phyloP scores from a whole-genome alignment of 1,140 invertebrate genomes.

The Heliconius nattereri region DNA sequence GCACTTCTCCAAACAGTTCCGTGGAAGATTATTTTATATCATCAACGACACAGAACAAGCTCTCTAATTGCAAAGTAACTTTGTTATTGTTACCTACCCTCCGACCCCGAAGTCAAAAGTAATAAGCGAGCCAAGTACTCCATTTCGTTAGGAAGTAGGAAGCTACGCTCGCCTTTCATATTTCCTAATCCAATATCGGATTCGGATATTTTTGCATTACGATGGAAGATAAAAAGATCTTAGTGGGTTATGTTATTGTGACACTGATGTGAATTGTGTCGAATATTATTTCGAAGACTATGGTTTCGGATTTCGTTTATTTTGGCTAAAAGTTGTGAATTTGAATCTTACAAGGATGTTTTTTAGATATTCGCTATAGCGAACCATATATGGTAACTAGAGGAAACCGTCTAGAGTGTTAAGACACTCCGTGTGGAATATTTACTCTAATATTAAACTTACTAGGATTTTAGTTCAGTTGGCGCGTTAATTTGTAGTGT shows the following conservation, averaged over 20 bases:
- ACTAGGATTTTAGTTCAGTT: too few species aligned
- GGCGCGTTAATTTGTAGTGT: too few species aligned
- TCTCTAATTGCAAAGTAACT: conserved; percentile 63
- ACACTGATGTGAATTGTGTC: not conserved
- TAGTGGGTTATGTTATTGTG: not conserved
- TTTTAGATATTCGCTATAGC: too few species aligned
- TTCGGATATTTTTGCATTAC: conserved; percentile 28
- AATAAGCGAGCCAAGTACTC: conserved; percentile 33
- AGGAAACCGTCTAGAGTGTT: too few species aligned
- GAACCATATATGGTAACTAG: too few species aligned
- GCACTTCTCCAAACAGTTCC: conserved; percentile 14
- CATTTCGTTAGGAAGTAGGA: conserved; percentile 43
- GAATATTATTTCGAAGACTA: not conserved
- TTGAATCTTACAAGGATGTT: not conserved
- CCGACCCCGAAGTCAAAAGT: conserved; percentile 44
- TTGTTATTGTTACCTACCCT: conserved; percentile 56
- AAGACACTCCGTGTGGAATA: too few species aligned
- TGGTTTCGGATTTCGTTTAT: not conserved
- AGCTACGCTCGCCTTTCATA: conserved; percentile 35
- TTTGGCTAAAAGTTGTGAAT: not conserved
- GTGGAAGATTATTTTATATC: conserved; percentile 39
- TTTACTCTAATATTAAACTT: too few species aligned
- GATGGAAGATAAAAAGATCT: not conserved
- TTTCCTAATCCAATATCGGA: conserved; percentile 37
- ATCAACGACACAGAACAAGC: conserved; percentile 44